These are phyloP conservation scores for Drosophila neonasuta DNA, from an alignment of 2,888 invertebrate genomes.

Conservation along the genomic window DNA sequence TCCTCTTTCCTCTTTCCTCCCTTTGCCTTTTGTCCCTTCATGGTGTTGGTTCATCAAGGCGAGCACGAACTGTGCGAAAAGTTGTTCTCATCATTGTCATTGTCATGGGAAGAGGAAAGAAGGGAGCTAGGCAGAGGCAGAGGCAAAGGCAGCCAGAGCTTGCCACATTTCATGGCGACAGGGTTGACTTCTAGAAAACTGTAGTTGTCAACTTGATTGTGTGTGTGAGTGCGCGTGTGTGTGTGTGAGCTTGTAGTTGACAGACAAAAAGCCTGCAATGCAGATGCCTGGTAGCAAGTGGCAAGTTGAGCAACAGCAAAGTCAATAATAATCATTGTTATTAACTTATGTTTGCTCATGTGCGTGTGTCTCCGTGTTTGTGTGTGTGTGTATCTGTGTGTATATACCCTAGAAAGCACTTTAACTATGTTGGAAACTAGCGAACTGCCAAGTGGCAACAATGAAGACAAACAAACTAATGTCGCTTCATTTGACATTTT, in stretches of 20 bases:
- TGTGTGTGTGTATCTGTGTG: constrained; percentile 12
- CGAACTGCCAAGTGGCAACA: constrained; percentile 18
- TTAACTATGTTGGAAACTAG: constrained; percentile 43
- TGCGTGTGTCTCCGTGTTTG: neutral
- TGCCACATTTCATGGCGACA: constrained; percentile 46
- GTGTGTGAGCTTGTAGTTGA: constrained; percentile 18
- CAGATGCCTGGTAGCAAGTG: constrained; percentile 41
- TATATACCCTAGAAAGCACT: constrained; percentile 37
- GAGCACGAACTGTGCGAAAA: constrained; percentile 39
- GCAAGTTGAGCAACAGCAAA: constrained; percentile 39
- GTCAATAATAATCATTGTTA: constrained; percentile 73
- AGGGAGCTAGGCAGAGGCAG: neutral
- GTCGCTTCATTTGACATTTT: constrained; percentile 35
- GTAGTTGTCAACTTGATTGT: constrained; percentile 60
- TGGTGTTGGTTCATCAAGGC: neutral
- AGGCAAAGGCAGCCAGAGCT: constrained; percentile 8
- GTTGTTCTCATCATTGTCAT: constrained; percentile 57
- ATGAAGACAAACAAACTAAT: constrained; percentile 28
- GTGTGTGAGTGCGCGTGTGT: constrained; percentile 10
- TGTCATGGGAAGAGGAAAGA: constrained; percentile 27
- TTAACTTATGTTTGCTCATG: constrained; percentile 56
- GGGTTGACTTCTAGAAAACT: constrained; percentile 22
- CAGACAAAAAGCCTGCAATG: constrained; percentile 52
- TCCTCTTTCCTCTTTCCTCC: neutral
- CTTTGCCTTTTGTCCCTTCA: too few relatives aligned